These are phyloP conservation scores for Patella depressa DNA, from an alignment of 2,888 invertebrate genomes.

Conservation along the genomic window DNA sequence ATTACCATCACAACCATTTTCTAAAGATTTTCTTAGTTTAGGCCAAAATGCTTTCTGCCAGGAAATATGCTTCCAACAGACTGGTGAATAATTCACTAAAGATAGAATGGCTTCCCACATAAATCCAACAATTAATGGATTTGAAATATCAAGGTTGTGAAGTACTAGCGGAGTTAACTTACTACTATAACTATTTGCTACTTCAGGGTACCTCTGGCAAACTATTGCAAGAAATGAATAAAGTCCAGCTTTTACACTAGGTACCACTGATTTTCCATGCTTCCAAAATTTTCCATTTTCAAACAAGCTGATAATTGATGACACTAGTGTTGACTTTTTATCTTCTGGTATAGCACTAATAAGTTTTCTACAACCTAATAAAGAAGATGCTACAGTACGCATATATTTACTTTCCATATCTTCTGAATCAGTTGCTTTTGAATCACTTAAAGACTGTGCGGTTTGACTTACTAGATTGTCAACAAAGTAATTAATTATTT, in stretches of 20 bases:
- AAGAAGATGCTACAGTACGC: slow-evolving; percentile 78
- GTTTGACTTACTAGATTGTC: slow-evolving; percentile 78
- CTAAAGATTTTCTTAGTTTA: slow-evolving; percentile 79
- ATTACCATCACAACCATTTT: slow-evolving; percentile 83
- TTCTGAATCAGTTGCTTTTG: slow-evolving; percentile 75
- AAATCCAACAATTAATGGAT: slow-evolving; percentile 78
- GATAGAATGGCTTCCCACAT: slow-evolving; percentile 84
- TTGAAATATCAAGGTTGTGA: slow-evolving; percentile 79
- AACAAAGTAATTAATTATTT: slow-evolving; percentile 82
- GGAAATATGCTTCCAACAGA: slow-evolving; percentile 81
- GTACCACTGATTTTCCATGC: slow-evolving; percentile 55
- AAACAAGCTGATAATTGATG: slow-evolving; percentile 75
- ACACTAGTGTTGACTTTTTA: slow-evolving; percentile 46
- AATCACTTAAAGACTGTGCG: slow-evolving; percentile 68
- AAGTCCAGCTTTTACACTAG: slow-evolving; percentile 75
- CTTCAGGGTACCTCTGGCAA: slow-evolving; percentile 75
- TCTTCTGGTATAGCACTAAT: slow-evolving; percentile 75
- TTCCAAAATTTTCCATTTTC: slow-evolving; percentile 82
- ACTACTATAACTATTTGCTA: slow-evolving; percentile 75
- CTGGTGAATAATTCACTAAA: slow-evolving; percentile 66
- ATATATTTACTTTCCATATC: slow-evolving; percentile 81
- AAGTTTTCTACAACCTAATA: slow-evolving; percentile 79
- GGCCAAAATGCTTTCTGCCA: slow-evolving; percentile 82
- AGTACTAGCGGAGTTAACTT: slow-evolving; percentile 77
- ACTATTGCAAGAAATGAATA: slow-evolving; percentile 77